Evolutionary conservation across 2,888 invertebrate genomes (phyloP).

Genomic region (Tipula confusa): DNA sequence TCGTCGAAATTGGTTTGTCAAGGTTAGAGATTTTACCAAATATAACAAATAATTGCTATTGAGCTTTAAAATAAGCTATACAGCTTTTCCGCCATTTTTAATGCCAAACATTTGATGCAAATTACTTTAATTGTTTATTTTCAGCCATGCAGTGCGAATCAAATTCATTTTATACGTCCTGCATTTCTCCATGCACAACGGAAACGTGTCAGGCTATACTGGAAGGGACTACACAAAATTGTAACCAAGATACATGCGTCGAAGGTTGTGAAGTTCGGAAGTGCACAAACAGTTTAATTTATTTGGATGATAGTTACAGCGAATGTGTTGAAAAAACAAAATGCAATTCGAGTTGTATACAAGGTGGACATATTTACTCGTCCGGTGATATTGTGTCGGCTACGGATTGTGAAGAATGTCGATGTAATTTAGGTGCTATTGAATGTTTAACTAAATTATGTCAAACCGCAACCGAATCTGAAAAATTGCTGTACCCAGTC

Average conservation of each 20-base stretch:
- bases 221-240: constrained; percentile 61
- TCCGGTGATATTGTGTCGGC: constrained; percentile 74
- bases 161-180: constrained; percentile 70
- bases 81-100: too few species aligned
- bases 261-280: constrained; percentile 76
- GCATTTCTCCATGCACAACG: constrained; percentile 74
- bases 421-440: constrained; percentile 64
- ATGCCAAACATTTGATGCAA: too few species aligned
- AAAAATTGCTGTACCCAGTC: constrained; percentile 35
- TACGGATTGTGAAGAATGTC: constrained; percentile 76
- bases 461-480: constrained; percentile 34
- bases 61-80: too few species aligned
- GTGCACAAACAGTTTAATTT: constrained; percentile 70
- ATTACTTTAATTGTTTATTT: too few species aligned
- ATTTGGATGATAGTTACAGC: constrained; percentile 60
- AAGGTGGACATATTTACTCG: constrained; percentile 60
- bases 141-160: constrained; percentile 86
- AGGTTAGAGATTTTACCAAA: too few species aligned
- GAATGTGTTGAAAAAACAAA: constrained; percentile 70
- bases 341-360: constrained; percentile 68
- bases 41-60: too few species aligned
- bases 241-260: constrained; percentile 69
- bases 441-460: constrained; percentile 71
- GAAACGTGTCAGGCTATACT: constrained; percentile 79
- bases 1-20: too few species aligned